These are phyloP conservation scores for Oryctolagus cuniculus DNA, from an alignment of 2,113 vertebrate genomes.

Conservation along the genomic window mOryCun1.1 NC_091448.1:24840001-24840500, in stretches of 20 bases:
- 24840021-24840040: not conserved
- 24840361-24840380: slow-evolving; percentile 46
- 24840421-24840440: not conserved
- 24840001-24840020: not conserved
- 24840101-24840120: not conserved
- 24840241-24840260: too few species aligned
- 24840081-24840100: not conserved
- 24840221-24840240: not conserved
- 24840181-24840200: slow-evolving; percentile 29
- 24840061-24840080: not conserved
- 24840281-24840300: not conserved
- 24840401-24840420: not conserved
- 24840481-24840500: not conserved
- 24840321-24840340: not conserved
- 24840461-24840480: not conserved
- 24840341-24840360: not conserved
- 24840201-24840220: slow-evolving; percentile 15
- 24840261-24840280: not conserved
- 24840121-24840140: not conserved
- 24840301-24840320: not conserved
- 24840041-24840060: not conserved
- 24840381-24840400: not conserved
- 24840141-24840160: not conserved
- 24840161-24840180: not conserved
- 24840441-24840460: slow-evolving; percentile 42